These are phyloP conservation scores for Drosophila sechellia DNA, from an alignment of 1,140 invertebrate species.

Conservation along the genomic window DNA sequence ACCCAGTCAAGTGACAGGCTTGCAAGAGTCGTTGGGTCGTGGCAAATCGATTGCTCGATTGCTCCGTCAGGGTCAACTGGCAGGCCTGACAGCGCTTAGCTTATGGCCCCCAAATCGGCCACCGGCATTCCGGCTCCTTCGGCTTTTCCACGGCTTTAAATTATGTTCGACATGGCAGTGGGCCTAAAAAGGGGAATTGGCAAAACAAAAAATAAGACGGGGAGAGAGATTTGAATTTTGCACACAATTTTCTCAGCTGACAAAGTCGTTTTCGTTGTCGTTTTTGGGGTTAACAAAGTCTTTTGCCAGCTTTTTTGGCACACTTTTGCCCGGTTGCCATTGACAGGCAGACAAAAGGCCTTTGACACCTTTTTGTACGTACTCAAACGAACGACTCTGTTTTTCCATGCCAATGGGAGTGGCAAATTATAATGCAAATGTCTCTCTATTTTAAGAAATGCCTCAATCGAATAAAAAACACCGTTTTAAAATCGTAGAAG, in stretches of 20 bases:
- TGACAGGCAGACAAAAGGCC: constrained; percentile 78
- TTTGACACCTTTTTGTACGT: constrained; percentile 68
- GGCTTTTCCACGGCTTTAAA: constrained; percentile 68
- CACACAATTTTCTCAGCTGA: constrained; percentile 64
- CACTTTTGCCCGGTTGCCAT: constrained; percentile 69
- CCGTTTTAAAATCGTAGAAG: background rate
- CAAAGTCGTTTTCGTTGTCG: constrained; percentile 35
- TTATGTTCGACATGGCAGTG: constrained; percentile 73
- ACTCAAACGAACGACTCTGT: constrained; percentile 9
- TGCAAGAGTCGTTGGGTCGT: constrained; percentile 58
- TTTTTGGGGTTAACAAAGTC: constrained; percentile 69
- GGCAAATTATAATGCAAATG: constrained; percentile 73
- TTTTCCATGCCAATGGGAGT: constrained; percentile 1
- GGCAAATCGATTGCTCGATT: constrained; percentile 74
- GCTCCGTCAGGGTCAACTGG: constrained; percentile 70
- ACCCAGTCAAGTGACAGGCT: constrained; percentile 68
- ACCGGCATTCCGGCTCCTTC: constrained; percentile 26
- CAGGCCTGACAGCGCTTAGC: constrained; percentile 66
- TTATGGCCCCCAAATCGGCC: constrained; percentile 57
- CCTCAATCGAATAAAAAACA: constrained; percentile 11
- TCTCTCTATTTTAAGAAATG: constrained; percentile 32
- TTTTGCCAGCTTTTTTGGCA: constrained; percentile 65
- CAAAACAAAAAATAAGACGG: constrained; percentile 1
- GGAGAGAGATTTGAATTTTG: constrained; percentile 72
- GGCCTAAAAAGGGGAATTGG: constrained; percentile 53